Percentiles rank a stretch among this genome's conserved stretches.
phyloP scores from a whole-genome alignment of 1,140 invertebrate species.

The Cotesia vestalis region DNA sequence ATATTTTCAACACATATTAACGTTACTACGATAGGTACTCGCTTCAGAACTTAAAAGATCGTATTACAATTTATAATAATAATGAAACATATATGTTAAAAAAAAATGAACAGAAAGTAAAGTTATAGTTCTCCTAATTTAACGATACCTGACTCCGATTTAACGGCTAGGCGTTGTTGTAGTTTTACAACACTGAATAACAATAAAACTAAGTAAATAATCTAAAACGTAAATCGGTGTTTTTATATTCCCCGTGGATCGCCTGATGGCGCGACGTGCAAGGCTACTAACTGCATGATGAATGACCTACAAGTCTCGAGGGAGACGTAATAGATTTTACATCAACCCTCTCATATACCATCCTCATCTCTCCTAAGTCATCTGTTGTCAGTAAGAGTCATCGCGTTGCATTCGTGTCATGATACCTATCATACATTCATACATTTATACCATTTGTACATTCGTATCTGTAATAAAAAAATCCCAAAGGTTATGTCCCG shows the following conservation, averaged over 20 bases:
- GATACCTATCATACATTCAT: neutral
- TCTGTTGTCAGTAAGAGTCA: constrained; percentile 19
- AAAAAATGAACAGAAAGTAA: no score
- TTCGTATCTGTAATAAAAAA: neutral
- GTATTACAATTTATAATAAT: no score
- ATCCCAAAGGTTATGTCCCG: no score
- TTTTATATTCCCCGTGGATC: constrained; percentile 24
- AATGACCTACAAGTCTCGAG: constrained; percentile 31
- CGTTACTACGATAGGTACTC: no score
- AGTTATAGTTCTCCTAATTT: neutral
- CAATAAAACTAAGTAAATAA: constrained; percentile 17
- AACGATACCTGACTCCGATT: neutral
- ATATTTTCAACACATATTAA: no score
- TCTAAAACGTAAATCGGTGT: constrained; percentile 22
- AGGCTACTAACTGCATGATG: constrained; percentile 36
- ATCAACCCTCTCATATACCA: constrained; percentile 34
- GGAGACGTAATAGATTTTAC: constrained; percentile 39
- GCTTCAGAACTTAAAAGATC: no score
- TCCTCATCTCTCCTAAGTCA: constrained; percentile 24
- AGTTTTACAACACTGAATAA: neutral
- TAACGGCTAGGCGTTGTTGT: neutral
- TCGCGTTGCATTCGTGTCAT: neutral
- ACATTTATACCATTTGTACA: neutral
- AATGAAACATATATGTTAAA: no score
- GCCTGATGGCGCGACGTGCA: constrained; percentile 6